Percentiles rank a stretch among this genome's conserved stretches.
Evolutionary conservation across 1,140 invertebrate species (phyloP).

Genomic region (Pogonomyrmex californicus): DNA sequence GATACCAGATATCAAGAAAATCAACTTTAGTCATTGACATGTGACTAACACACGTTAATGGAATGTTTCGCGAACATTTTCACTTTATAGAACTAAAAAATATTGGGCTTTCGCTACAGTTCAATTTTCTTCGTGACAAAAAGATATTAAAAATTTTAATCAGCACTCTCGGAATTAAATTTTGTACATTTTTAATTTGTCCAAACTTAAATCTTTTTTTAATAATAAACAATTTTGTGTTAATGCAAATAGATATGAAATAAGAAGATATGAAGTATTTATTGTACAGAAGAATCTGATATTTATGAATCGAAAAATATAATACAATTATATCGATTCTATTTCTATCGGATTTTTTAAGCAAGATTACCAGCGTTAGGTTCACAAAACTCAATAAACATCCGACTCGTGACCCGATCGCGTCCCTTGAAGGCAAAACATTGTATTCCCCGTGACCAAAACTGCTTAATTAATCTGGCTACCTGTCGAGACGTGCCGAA

Average conservation of each 20-base stretch:
- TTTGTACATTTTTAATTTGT: too few species aligned
- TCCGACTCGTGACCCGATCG: not conserved
- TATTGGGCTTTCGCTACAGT: too few species aligned
- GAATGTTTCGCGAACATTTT: too few species aligned
- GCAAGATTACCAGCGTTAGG: slow-evolving; percentile 16
- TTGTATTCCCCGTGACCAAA: slow-evolving; percentile 38
- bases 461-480: slow-evolving; percentile 59
- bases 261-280: not conserved
- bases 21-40: too few species aligned
- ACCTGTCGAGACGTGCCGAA: slow-evolving; percentile 46
- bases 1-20: too few species aligned
- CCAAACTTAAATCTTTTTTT: too few species aligned
- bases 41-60: too few species aligned
- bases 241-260: not conserved
- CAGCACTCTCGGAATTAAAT: too few species aligned
- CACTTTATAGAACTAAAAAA: too few species aligned
- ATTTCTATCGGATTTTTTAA: slow-evolving; percentile 20
- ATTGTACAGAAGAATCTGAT: not conserved
- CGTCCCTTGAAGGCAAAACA: slow-evolving; percentile 31
- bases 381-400: slow-evolving; percentile 8
- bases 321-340: not conserved
- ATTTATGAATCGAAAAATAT: slow-evolving; percentile 2
- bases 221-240: not conserved
- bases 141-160: too few species aligned
- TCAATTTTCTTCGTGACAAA: too few species aligned